phyloP scores from a whole-genome alignment of 2,797 vertebrate genomes.

The Anisognathus igniventris region DNA sequence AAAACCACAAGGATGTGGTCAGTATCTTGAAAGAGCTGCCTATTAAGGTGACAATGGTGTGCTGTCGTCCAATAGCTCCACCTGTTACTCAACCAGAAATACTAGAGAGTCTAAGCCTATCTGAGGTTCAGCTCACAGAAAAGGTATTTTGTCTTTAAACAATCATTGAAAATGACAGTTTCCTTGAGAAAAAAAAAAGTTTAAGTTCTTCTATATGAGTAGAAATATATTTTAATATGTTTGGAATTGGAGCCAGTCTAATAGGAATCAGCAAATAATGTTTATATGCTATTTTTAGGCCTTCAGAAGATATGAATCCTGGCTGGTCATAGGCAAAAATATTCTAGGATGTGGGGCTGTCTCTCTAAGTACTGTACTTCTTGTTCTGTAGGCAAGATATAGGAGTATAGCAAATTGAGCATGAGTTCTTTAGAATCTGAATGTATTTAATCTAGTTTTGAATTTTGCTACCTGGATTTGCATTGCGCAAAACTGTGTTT shows the following conservation, averaged over 20 bases:
- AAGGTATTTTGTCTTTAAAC: conserved; percentile 73
- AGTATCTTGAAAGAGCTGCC: conserved; percentile 93
- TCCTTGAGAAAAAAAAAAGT: not conserved
- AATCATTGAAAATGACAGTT: fast-evolving
- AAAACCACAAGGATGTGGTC: conserved; percentile 93
- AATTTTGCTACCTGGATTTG: not conserved
- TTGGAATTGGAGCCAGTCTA: not conserved
- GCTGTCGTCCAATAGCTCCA: conserved; percentile 83
- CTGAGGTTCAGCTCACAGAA: conserved; percentile 68
- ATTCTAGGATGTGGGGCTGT: not conserved
- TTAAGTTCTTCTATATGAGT: not conserved
- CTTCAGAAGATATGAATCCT: not conserved
- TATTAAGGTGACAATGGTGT: conserved; percentile 87
- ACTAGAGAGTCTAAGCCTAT: conserved; percentile 54
- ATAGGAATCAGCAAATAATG: not conserved
- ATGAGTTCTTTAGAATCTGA: not conserved
- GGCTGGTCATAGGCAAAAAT: not conserved
- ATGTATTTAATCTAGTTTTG: not conserved
- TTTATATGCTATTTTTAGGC: fast-evolving
- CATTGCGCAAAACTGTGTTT: fast-evolving
- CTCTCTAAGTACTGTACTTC: not conserved
- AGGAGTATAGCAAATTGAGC: not conserved
- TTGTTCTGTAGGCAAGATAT: not conserved
- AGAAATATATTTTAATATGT: not conserved
- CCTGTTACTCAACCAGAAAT: conserved; percentile 62